Base-by-base conservation (phyloP, 1,140 invertebrate genomes). In the Procambarus virginalis region DNA sequence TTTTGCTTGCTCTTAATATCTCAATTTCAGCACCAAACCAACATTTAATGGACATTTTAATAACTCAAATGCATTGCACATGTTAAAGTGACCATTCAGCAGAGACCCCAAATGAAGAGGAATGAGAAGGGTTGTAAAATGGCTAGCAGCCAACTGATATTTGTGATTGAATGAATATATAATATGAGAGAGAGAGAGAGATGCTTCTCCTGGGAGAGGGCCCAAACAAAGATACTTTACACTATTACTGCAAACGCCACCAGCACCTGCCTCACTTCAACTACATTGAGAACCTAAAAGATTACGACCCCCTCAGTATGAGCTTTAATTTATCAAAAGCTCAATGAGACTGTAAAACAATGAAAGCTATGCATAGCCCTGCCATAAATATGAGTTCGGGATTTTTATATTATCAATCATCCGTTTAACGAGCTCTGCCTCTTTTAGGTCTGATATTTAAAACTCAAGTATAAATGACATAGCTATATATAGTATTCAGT, bases 281-380 rank as follows among this genome's bases (percentile, higher is more conserved):
- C 48, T 17, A 70, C 49, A 75, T 46, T 85, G 70, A 77, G 10
- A 76, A 55, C 73, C 22, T 75, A 70, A 76, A 51, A 58, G 64
- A 20, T 22, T 51, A 77, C 49, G 75, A 34, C 46, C 55, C 68
- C 73, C 84, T 85, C 84, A 85, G 49, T 85, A 45, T 85, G 51
- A 85, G 73, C 84, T 85, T 85, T 85, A 48, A 51, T 60, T 20
- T 58, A 22, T 55, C 34, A 85, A 85, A 85, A 85, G 84, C 84
- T 85, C 84, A 77, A 58, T 58, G 84, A 85, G 84, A 77, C 55
- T 77, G 51, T 55, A 51, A 75, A 8, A 22, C n/a, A 58, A 20
- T 34, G 46, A 58, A 76, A 77, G 45, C 51, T 49, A 49, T 60
- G n/a, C 48, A 17, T 55, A 45, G 83, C 68, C 73, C 22, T 55